Evolutionary conservation across 2,888 invertebrate species (phyloP), one percentile per base, ranked within the genome.

Genomic region (Lochmaea crataegi): DNA sequence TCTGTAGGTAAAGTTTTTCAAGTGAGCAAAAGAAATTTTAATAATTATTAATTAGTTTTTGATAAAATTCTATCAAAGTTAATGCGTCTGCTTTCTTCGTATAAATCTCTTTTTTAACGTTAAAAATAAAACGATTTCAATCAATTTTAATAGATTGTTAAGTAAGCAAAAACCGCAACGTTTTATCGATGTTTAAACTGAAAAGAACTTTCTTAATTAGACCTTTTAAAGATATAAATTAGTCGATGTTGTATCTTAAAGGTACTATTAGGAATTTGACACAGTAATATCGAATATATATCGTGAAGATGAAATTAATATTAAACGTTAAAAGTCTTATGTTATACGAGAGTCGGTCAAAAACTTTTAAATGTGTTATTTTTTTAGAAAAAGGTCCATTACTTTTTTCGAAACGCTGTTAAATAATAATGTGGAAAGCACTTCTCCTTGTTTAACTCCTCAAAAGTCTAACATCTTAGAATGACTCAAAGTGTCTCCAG

Each of bases 201-300:
- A 45, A 11, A 12, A 11, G 6, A 45, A 45, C 45, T 11, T 63
- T n/a, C 26, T 11, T 51, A 65, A 65, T 48, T 45, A 65, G 1
- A 65, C 26, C 63, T 48, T 51, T 32, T 48, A 22, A 48, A 5
- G n/a, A 48, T 65, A 32, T 18, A 51, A 65, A 65, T 63, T 41
- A 65, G 16, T 65, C 0, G 64, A 63, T 65, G 32, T 41, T 61
- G 41, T 42, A 61, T 32, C 12, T 38, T 14, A 2, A n/a, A 61
- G 16, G 26, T 65, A 42, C 45, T 63, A 63, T 45, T 45, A 63
- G 18, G 11, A 12, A 51, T 65, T 65, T 64, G 64, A 64, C 64
- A 64, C 32, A 48, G 64, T 26, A 64, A 64, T 64, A 64, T 64
- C 48, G 64, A 64, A 64, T 64, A 18, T 64, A 64, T 64, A 64